Base-by-base conservation (phyloP, 2,888 invertebrate genomes). In the Mythimna impura region DNA sequence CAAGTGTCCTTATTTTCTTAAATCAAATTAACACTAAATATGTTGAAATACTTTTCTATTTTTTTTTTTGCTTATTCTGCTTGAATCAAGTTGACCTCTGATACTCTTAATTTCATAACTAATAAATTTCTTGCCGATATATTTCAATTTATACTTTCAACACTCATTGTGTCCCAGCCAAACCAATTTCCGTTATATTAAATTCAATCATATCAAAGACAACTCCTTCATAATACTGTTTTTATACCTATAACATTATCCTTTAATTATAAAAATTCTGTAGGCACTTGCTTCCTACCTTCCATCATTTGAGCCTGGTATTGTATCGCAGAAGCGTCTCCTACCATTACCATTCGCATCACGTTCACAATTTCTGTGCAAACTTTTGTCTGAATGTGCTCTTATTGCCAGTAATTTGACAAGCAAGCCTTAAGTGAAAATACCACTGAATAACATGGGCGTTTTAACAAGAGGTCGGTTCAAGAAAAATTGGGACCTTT, bases 321-420 rank as follows among this genome's bases (percentile, higher is more conserved):
- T 65, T 66, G 40, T 67, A 57, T 65, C 50, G 50, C 25, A 57
- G 57, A 54, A 52, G 25, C 30, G 10, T 55, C 47, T 64, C 8
- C 30, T 2, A 36, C 20, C 30, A 68, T 65, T 68, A 47, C 9
- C 12, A 71, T 57, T 72, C 78, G 2, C 17, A 25, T 62, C 84
- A 83, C 81, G 83, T 76, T 25, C 34, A 72, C 73, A 83, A 77
- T 79, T 77, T 82, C 66, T 71, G 25, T 67, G 55, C 61, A 75
- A 80, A 80, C 36, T 78, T 60, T 73, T 52, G 62, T 62, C 71
- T 63, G 66, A 73, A 66, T 76, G 73, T 66, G 55, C 50, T 61
- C 55, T 61, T 69, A 66, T 66, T 69, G 52, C 20, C 34, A 34
- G 55, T 73, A 60, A 76, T 76, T 71, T 71, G 66, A 74, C 70